phyloP scores from a whole-genome alignment of 2,888 invertebrate genomes.

The Melinaea marsaeus region DNA sequence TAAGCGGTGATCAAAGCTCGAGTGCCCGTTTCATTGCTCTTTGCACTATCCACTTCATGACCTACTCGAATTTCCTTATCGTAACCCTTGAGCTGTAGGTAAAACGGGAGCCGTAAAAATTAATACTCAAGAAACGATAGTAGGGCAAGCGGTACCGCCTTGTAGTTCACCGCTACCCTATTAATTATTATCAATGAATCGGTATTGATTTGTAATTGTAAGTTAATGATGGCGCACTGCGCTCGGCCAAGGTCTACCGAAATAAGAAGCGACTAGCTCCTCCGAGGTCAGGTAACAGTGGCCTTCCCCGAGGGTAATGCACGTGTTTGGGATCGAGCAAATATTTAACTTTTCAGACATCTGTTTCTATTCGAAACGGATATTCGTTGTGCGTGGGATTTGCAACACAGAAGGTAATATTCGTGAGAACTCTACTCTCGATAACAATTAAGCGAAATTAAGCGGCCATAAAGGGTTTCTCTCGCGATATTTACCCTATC shows the following conservation, averaged over 20 bases:
- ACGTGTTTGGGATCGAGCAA: slow-evolving; percentile 52
- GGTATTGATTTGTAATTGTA: slow-evolving; percentile 67
- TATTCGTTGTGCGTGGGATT: slow-evolving; percentile 68
- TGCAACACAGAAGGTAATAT: slow-evolving; percentile 67
- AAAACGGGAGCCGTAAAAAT: slow-evolving; percentile 71
- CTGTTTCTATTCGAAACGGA: slow-evolving; percentile 58
- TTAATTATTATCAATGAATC: slow-evolving; percentile 68
- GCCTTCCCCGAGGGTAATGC: slow-evolving; percentile 46
- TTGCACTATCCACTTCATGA: slow-evolving; percentile 54
- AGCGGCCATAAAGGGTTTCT: slow-evolving; percentile 62
- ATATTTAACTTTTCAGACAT: slow-evolving; percentile 56
- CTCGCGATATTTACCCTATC: slow-evolving; percentile 67
- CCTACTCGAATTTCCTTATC: slow-evolving; percentile 62
- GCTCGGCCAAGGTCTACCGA: slow-evolving; percentile 42
- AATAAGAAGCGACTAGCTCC: slow-evolving; percentile 8
- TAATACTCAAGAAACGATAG: slow-evolving; percentile 65
- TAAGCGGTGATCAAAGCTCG: slow-evolving; percentile 62
- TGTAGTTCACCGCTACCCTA: slow-evolving; percentile 48
- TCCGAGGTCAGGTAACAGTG: slow-evolving; percentile 51
- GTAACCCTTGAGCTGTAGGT: slow-evolving; percentile 63
- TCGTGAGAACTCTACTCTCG: slow-evolving; percentile 71
- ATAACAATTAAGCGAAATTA: slow-evolving; percentile 72
- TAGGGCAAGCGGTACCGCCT: slow-evolving; percentile 55
- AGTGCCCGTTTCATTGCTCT: slow-evolving; percentile 54
- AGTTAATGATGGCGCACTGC: slow-evolving; percentile 58